Evolutionary conservation across 2,888 invertebrate genomes (phyloP), one percentile per base, ranked within the genome.

Genomic region (Thecophora atra): DNA sequence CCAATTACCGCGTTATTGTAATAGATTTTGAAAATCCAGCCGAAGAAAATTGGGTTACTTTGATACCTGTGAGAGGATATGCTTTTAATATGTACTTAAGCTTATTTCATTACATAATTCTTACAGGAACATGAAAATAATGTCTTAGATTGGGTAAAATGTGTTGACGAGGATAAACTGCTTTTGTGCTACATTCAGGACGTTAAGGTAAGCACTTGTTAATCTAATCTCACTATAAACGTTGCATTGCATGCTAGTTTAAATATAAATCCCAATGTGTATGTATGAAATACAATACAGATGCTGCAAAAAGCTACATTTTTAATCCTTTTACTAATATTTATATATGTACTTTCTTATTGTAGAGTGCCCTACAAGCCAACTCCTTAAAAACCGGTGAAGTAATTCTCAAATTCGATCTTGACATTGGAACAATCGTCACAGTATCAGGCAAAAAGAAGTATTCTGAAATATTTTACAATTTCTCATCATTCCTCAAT

Each of bases 401-500:
- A 70, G 84, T 92, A 70, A 83, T 96, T 37, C 89, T 91, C 78
- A 90, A 91, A 75, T 93, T 98, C 80, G 91, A 93, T 0, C 86
- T 98, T 74, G 94, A 93, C 78, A 92, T 98, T 76, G 99, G 99
- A 24, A 93, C 95, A 0, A 90, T 99, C 44, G 91, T 91, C 21
- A 93, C 93, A 3, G 93, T 94, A 86, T 93, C 94, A 19, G 97
- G 97, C 15, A 92, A 94, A 85, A 94, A 93, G 83, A 90, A 93
- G 79, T 92, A 95, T 81, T 90, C 91, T 0, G 96, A 97, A 89
- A 92, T 98, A 81, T 99, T 98, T 88, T 98, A 94, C 87, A 92
- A 93, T 81, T 98, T 98, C 87, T 93, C 93, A 76, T 98, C 98
- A 0, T 99, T 98, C 88, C 89, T 98, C 66, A 93, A 94, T 68